Evolutionary conservation across 2,888 invertebrate species (phyloP).

Genomic region (Drepanosiphum platanoidis): DNA sequence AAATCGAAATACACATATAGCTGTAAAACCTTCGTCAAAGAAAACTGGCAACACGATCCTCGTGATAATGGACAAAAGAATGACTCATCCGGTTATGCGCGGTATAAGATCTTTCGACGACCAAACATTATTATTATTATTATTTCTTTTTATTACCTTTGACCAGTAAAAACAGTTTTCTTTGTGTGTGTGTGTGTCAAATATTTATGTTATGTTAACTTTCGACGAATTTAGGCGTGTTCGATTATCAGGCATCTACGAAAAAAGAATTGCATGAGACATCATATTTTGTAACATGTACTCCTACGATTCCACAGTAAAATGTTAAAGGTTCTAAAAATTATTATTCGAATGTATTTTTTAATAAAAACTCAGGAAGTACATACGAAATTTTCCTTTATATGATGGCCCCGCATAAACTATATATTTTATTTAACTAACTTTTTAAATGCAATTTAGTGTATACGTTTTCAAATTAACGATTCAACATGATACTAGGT

Average conservation of each 20-base stretch:
- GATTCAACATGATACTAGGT: no score
- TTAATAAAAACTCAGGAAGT: no score
- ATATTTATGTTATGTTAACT: neutral
- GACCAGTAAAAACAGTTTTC: neutral
- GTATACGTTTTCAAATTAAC: no score
- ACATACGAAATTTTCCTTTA: no score
- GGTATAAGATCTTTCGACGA: neutral
- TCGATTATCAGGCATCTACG: neutral
- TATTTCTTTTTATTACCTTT: neutral
- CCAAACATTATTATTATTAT: neutral
- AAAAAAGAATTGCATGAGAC: neutral
- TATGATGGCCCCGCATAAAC: no score
- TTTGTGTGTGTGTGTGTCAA: no score
- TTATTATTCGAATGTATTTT: neutral
- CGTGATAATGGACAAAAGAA: slow-evolving; percentile 5
- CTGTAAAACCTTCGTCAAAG: neutral
- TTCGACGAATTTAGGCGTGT: neutral
- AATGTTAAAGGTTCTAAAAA: neutral
- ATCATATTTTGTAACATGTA: neutral
- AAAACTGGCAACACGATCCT: neutral
- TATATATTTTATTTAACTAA: no score
- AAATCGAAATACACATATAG: neutral
- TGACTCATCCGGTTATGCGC: slow-evolving; percentile 13
- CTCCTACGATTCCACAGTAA: no score
- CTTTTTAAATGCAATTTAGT: no score